A percentile compares a stretch with the other conserved stretches of the same genome.
Evolutionary conservation across 2,888 invertebrate genomes (phyloP).

Genomic region (Melolontha melolontha): DNA sequence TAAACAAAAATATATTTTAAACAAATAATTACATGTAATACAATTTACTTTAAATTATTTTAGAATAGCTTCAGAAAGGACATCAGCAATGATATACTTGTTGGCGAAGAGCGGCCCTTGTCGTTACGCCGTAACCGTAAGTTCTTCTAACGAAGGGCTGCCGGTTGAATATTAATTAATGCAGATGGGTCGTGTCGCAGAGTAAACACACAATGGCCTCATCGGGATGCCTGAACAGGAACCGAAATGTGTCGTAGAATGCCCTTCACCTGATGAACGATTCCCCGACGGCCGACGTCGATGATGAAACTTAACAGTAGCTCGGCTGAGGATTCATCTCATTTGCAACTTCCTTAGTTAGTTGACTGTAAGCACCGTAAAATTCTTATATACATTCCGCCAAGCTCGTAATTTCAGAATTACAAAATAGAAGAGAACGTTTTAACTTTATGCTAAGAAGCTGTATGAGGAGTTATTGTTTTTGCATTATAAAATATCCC

Average conservation of each 20-base stretch:
- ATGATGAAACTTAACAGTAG: conserved; percentile 33
- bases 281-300: conserved; percentile 48
- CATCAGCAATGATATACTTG: conserved; percentile 31
- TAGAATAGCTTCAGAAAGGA: conserved; percentile 8
- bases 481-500: conserved; percentile 27
- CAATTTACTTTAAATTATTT: conserved; percentile 9
- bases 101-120: conserved; percentile 33
- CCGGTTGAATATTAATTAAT: conserved; percentile 53
- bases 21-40: too few relatives aligned
- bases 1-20: too few relatives aligned
- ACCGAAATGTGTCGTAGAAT: conserved; percentile 58
- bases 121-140: conserved; percentile 45
- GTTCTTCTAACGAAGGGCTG: conserved; percentile 45
- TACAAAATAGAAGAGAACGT: conserved; percentile 16
- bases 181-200: conserved; percentile 52
- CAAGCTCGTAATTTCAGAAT: conserved; percentile 21
- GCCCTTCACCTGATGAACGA: conserved; percentile 55
- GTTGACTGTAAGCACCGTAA: conserved; percentile 31
- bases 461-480: conserved; percentile 20
- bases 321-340: conserved; percentile 35
- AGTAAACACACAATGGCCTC: conserved; percentile 54
- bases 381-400: conserved; percentile 43
- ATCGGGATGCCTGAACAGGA: conserved; percentile 58
- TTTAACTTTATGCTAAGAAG: conserved; percentile 13
- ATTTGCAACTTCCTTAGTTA: conserved; percentile 46